These are phyloP conservation scores for Cosmia trapezina DNA, from an alignment of 2,888 invertebrate genomes.

Conservation along the genomic window DNA sequence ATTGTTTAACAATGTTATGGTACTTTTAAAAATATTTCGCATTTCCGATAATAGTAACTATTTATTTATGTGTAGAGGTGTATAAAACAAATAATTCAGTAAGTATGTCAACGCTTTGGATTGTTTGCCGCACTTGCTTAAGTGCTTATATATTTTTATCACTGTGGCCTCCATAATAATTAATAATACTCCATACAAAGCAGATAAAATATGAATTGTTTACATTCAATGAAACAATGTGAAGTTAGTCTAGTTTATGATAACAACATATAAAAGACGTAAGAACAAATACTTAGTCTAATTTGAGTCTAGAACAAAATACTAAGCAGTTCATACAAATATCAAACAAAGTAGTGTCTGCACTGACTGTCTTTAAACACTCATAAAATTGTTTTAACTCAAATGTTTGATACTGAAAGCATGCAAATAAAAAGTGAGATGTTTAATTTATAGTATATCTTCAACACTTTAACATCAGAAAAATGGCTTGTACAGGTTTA, in stretches of 20 bases:
- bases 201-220: slow-evolving; percentile 18
- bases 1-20: slow-evolving; percentile 22
- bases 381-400: background rate
- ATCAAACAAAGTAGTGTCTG: background rate
- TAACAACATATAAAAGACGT: background rate
- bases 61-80: slow-evolving; percentile 17
- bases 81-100: slow-evolving; percentile 35
- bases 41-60: slow-evolving; percentile 24
- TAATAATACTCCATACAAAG: slow-evolving; percentile 14
- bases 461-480: background rate
- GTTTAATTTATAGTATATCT: slow-evolving; percentile 12
- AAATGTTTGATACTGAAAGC: background rate
- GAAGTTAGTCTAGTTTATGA: slow-evolving; percentile 6
- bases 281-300: slow-evolving; percentile 20
- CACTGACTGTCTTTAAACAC: background rate
- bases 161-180: slow-evolving; percentile 16
- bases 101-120: slow-evolving; percentile 32
- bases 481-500: slow-evolving; percentile 15
- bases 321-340: slow-evolving; percentile 3
- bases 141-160: slow-evolving; percentile 37
- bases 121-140: slow-evolving; percentile 25
- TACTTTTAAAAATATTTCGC: slow-evolving; percentile 27
- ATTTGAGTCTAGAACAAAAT: slow-evolving; percentile 12
- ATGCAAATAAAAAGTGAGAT: background rate
- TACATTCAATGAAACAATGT: slow-evolving; percentile 2